Evolutionary conservation across 1,140 invertebrate genomes (phyloP), one percentile per base, ranked within the genome.

Genomic region (Hycleus phaleratus): DNA sequence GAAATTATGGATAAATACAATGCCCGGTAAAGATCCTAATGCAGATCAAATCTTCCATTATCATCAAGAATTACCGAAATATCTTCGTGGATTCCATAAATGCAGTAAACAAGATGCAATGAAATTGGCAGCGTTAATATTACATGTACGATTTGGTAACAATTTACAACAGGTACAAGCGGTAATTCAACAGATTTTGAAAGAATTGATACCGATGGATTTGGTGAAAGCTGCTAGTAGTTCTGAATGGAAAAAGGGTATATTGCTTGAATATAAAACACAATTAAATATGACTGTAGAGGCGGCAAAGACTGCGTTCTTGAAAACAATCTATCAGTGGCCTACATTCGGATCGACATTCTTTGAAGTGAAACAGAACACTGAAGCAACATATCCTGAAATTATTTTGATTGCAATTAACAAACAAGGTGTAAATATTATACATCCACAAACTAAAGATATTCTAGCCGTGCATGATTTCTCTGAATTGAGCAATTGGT

Each of bases 31-130:
- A 67, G 95, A 97, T 74, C 74, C 79, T 45, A 90, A 93, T 74
- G 91, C 92, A 5, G 95, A 98, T 75, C 77, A 91, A 46, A 95
- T 97, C 65, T 97, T 97, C 75, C 92, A 96, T 74, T 97, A 88
- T 73, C 89, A 93, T 63, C 95, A 97, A 79, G 95, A 98, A 77
- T 71, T 95, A 38, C 91, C 92, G 0, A 97, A 97, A 76, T 89
- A 91, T 70, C 78, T 97, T 10, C 81, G 90, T 67, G 95, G 90
- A 6, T 94, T 91, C 74, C 91, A 95, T 71, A 87, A 88, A 69
- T 87, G 86, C 51, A 82, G 77, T 1, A 87, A 87, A 71, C 82
- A 90, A 45, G 91, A 95, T 71, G 88, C 90, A 6, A 75, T 85
- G 3, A 81, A 84, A 68, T 73, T 97, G 39, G 93, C 84, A 0